Evolutionary conservation across 2,797 vertebrate species (phyloP).

Genomic region (Dendrocincla fuliginosa): DNA sequence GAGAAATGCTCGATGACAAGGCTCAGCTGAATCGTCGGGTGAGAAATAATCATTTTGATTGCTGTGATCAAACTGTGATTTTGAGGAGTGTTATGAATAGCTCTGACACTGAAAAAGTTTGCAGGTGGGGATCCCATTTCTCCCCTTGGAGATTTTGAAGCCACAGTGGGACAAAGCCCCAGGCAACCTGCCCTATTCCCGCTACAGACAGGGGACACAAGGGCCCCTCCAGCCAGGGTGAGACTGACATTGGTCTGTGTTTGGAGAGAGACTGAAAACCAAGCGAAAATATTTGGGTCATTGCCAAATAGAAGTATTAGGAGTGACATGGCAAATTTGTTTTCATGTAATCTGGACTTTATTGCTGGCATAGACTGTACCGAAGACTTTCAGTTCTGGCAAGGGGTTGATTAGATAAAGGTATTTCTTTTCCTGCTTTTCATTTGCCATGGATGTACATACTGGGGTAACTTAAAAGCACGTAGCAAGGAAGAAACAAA

Average conservation of each 20-base stretch:
- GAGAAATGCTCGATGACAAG: accelerated
- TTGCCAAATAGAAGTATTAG: neutral
- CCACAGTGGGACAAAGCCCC: accelerated
- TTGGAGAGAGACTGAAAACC: neutral
- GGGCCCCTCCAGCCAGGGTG: neutral
- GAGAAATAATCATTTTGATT: neutral
- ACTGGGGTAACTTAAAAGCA: neutral
- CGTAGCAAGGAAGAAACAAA: neutral
- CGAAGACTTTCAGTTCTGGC: neutral
- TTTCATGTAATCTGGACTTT: neutral
- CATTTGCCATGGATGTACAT: neutral
- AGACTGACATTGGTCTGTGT: neutral
- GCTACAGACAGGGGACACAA: accelerated
- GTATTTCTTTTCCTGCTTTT: neutral
- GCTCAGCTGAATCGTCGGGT: neutral
- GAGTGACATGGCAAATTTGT: neutral
- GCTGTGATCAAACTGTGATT: neutral
- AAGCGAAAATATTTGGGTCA: neutral
- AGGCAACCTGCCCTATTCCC: neutral
- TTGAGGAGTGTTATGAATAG: neutral
- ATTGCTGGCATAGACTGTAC: neutral
- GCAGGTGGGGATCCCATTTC: neutral
- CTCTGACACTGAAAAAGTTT: neutral
- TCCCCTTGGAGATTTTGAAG: neutral
- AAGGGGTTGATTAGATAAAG: neutral